Evolutionary conservation across 2,888 invertebrate genomes (phyloP), one percentile per base, ranked within the genome.

Genomic region (Oxycera nigricornis): DNA sequence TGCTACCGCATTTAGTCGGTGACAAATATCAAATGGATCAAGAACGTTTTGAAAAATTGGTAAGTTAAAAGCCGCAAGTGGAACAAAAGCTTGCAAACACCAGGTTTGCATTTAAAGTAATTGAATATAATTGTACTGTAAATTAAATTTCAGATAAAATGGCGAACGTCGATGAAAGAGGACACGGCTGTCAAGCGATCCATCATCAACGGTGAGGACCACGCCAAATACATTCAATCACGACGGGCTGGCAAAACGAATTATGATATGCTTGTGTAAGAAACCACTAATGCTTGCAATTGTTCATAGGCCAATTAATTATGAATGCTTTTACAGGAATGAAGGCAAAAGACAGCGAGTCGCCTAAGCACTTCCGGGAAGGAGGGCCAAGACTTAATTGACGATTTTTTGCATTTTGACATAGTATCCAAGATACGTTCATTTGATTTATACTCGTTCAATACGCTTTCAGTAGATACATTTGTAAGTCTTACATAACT

Each of bases 111-210:
- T 11, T 46, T 46, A 7, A 14, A n/a, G n/a, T n/a, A n/a, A n/a
- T n/a, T n/a, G n/a, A n/a, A n/a, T n/a, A n/a, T n/a, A n/a, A n/a
- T n/a, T n/a, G n/a, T n/a, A n/a, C n/a, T n/a, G n/a, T n/a, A n/a
- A n/a, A n/a, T n/a, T n/a, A n/a, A 20, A 28, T 82, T 86, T 46
- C 79, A 92, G 91, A 84, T 89, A 79, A 85, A 88, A 79, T 94
- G 94, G 91, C 89, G 90, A 68, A 87, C 88, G 65, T 87, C 88
- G 0, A 92, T 95, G 92, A 89, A 90, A 79, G 87, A 89, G 76
- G 91, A 91, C 76, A 86, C 90, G 0, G 91, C 90, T 2, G 93
- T 94, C 0, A 90, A 91, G 81, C 85, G 88, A 1, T 90, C 89
- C 80, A 90, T 87, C 77, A 83, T 92, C 72, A 87, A 91, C 6